These are phyloP conservation scores for Anadara kagoshimensis DNA, from an alignment of 1,140 invertebrate genomes.

Conservation along the genomic window DNA sequence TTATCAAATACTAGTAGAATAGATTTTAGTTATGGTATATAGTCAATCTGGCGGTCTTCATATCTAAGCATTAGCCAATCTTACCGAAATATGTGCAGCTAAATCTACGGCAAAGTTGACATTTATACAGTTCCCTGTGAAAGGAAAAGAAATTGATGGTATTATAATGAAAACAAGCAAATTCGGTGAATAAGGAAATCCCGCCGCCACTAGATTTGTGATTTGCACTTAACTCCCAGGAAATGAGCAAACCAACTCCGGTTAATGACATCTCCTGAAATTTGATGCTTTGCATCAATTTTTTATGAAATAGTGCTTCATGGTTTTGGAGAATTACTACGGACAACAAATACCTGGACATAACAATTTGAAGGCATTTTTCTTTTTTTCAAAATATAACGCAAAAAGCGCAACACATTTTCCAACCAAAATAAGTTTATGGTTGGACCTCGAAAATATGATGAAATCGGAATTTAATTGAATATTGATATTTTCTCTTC, in stretches of 20 bases:
- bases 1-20: background rate
- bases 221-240: background rate
- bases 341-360: no score
- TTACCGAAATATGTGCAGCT: constrained; percentile 54
- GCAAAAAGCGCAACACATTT: no score
- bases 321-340: no score
- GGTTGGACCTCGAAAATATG: no score
- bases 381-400: no score
- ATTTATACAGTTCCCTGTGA: constrained; percentile 54
- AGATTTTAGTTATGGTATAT: background rate
- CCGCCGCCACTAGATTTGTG: no score
- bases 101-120: constrained; percentile 39
- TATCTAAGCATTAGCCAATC: background rate
- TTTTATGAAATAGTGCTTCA: background rate
- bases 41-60: background rate
- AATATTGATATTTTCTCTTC: no score
- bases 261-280: background rate
- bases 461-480: no score
- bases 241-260: background rate
- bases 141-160: background rate
- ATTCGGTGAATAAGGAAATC: no score
- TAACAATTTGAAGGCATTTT: no score
- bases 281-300: background rate
- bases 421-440: no score
- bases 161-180: background rate